Conservation (phyloP, 2,113 vertebrate genomes). For the Tragelaphus strepsiceros region DNA sequence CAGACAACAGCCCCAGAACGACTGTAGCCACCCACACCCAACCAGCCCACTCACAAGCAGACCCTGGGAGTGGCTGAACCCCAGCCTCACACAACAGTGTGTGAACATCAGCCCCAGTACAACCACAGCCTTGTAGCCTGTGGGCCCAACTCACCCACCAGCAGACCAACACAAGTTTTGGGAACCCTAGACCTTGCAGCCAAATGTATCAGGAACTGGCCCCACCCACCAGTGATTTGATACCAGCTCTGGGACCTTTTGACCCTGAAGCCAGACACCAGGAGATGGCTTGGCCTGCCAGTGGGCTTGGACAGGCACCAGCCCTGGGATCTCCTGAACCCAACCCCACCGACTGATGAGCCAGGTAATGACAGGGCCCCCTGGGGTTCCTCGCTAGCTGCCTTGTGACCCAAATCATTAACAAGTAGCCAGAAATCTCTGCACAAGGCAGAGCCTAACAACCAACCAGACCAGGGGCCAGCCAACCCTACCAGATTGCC, state of each 20-base stretch:
- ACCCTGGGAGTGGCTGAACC: not conserved
- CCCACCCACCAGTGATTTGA: not conserved
- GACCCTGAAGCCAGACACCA: not conserved
- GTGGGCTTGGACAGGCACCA: not conserved
- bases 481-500: not conserved
- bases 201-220: not conserved
- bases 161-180: not conserved
- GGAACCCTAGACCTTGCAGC: not conserved
- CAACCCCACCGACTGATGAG: not conserved
- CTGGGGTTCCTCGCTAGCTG: not conserved
- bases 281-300: not conserved
- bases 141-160: not conserved
- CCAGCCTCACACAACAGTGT: not conserved
- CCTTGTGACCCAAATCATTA: not conserved
- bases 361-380: not conserved
- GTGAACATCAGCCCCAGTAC: not conserved
- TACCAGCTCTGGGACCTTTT: not conserved
- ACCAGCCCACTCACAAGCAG: not conserved
- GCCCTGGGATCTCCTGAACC: not conserved
- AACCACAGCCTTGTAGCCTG: not conserved
- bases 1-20: not conserved
- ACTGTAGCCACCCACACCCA: not conserved
- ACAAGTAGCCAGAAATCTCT: not conserved
- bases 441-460: not conserved
- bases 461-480: not conserved